Conservation (phyloP, 1,140 invertebrate species). For the Gryon sp. region DNA sequence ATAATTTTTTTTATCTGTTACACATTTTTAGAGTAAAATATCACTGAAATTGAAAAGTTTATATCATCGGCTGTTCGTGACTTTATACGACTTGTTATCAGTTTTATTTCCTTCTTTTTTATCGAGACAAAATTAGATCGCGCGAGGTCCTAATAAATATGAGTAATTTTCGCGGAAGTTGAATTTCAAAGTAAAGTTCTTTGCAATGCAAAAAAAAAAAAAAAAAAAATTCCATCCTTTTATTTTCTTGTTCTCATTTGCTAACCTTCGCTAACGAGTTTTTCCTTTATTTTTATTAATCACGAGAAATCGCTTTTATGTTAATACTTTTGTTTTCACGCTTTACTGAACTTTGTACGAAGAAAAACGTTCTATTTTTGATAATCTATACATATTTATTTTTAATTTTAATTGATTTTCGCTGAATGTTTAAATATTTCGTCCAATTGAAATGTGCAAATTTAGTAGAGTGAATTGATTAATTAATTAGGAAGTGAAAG, state of each 20-base stretch:
- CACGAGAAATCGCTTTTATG: no score
- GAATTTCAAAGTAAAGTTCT: constrained; percentile 13
- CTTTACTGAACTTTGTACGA: no score
- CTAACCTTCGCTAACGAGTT: background rate
- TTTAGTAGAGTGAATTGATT: no score
- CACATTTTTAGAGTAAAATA: constrained; percentile 29
- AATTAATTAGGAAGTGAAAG: no score
- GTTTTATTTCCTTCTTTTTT: constrained; percentile 39
- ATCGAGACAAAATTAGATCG: constrained; percentile 2
- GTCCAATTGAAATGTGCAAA: no score
- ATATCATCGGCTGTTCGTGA: constrained; percentile 12
- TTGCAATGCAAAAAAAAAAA: background rate
- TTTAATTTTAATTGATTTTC: no score
- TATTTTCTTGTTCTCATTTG: background rate
- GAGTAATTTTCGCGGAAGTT: constrained; percentile 29
- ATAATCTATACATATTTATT: no score
- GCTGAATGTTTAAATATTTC: no score
- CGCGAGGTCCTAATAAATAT: background rate
- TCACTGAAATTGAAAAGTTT: constrained; percentile 53
- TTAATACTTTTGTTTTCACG: no score
- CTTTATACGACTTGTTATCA: constrained; percentile 39
- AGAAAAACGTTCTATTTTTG: no score
- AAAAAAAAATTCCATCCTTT: no score
- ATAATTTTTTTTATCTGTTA: constrained; percentile 49
- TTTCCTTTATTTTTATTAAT: background rate